Evolutionary conservation across 1,140 invertebrate species (phyloP).

Genomic region (Lasioglossum albipes): DNA sequence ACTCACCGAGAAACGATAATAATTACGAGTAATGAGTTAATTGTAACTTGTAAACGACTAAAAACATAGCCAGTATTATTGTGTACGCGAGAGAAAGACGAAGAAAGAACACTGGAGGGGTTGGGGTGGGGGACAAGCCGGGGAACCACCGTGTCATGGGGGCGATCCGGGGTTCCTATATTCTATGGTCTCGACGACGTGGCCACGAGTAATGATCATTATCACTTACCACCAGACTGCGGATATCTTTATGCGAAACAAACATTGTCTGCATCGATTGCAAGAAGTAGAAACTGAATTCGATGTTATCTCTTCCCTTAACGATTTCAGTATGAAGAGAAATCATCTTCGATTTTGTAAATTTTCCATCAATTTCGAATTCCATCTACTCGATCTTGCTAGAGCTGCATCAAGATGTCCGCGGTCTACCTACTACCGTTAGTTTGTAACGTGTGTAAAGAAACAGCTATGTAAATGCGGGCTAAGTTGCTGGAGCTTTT

Average conservation of each 20-base stretch:
- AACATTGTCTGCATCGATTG: too few species aligned
- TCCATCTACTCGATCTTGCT: too few species aligned
- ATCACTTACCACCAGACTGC: background rate
- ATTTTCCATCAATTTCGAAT: too few species aligned
- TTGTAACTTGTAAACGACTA: conserved; percentile 63
- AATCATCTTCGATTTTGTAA: too few species aligned
- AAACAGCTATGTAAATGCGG: background rate
- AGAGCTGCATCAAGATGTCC: too few species aligned
- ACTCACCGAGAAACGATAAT: conserved; percentile 71
- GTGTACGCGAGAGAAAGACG: conserved; percentile 23
- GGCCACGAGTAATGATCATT: conserved; percentile 41
- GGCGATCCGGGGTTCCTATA: conserved; percentile 27
- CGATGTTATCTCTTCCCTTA: too few species aligned
- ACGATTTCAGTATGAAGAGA: too few species aligned
- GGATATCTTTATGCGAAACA: too few species aligned
- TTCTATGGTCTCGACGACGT: conserved; percentile 37
- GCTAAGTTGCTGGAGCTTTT: background rate
- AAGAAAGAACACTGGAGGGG: conserved; percentile 19
- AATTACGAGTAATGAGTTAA: conserved; percentile 67
- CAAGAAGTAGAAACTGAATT: too few species aligned
- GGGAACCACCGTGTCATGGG: background rate
- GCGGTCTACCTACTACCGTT: background rate
- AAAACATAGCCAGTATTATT: conserved; percentile 73
- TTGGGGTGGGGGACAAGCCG: background rate
- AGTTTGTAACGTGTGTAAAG: conserved; percentile 12